These are phyloP conservation scores for Boulengeromyrus knoepffleri DNA, from an alignment of 2,113 vertebrate species.

Conservation along the genomic window DNA sequence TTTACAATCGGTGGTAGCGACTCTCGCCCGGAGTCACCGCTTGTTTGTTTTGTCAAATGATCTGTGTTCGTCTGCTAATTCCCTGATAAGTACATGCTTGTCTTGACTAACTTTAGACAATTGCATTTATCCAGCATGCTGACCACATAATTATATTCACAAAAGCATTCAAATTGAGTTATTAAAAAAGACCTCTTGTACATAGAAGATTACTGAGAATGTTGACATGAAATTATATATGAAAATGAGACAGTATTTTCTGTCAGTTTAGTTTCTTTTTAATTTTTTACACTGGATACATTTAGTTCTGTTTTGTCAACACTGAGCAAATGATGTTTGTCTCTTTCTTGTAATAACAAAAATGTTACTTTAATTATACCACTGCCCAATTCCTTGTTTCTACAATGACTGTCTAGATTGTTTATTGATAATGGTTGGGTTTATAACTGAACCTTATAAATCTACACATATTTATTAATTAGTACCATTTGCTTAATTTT, in stretches of 20 bases:
- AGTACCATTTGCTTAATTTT: not conserved
- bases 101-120: constrained; percentile 39
- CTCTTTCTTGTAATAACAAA: constrained; percentile 15
- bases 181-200: constrained; percentile 2
- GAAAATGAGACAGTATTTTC: not conserved
- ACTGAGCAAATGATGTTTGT: not conserved
- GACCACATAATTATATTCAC: constrained; percentile 43
- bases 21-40: not conserved
- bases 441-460: constrained; percentile 8
- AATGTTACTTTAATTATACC: constrained; percentile 8
- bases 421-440: constrained; percentile 16
- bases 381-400: constrained; percentile 4
- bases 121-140: constrained; percentile 51
- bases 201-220: constrained; percentile 5
- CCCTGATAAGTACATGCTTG: constrained; percentile 55
- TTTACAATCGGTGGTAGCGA: not conserved
- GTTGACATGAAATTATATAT: constrained; percentile 1
- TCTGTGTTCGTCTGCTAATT: constrained; percentile 25
- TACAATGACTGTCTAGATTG: constrained; percentile 11
- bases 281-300: constrained; percentile 16
- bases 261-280: not conserved
- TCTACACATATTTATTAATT: constrained; percentile 11
- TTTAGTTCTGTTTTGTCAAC: constrained; percentile 3
- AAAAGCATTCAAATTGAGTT: constrained; percentile 7
- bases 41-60: not conserved